Conservation (phyloP, 2,888 invertebrate genomes). For the Pyrrhia umbra region DNA sequence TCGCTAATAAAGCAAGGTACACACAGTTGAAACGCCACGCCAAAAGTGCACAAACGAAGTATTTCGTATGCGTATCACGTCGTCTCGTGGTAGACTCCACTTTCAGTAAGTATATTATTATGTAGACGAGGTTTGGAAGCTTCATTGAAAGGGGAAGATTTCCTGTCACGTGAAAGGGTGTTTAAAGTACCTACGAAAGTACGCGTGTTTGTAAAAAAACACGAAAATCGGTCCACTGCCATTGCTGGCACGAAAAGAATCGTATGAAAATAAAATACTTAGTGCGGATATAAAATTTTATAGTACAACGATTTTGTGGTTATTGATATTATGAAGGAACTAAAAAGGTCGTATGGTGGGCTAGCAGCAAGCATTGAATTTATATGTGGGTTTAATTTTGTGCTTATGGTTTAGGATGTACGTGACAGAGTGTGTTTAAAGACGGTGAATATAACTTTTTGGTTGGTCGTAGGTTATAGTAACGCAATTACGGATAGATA, state of each 20-base stretch:
- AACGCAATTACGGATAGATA: no score
- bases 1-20: constrained; percentile 43
- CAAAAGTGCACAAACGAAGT: constrained; percentile 54
- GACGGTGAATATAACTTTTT: neutral
- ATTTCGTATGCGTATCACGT: constrained; percentile 57
- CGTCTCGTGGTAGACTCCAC: constrained; percentile 54
- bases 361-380: constrained; percentile 40
- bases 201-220: constrained; percentile 36
- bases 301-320: constrained; percentile 48
- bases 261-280: constrained; percentile 51
- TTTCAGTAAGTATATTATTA: constrained; percentile 66
- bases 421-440: constrained; percentile 1
- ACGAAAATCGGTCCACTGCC: constrained; percentile 30
- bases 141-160: constrained; percentile 64
- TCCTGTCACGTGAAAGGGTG: constrained; percentile 57
- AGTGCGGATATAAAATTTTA: constrained; percentile 55
- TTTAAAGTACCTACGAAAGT: constrained; percentile 54
- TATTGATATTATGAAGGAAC: constrained; percentile 56
- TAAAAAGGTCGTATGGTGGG: constrained; percentile 24
- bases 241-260: constrained; percentile 7
- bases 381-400: constrained; percentile 49
- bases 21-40: constrained; percentile 38
- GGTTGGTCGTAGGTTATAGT: no score
- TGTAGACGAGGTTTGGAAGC: constrained; percentile 62
- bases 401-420: constrained; percentile 28